Evolutionary conservation across 1,140 invertebrate genomes (phyloP).

Genomic region (Theocolax elegans): DNA sequence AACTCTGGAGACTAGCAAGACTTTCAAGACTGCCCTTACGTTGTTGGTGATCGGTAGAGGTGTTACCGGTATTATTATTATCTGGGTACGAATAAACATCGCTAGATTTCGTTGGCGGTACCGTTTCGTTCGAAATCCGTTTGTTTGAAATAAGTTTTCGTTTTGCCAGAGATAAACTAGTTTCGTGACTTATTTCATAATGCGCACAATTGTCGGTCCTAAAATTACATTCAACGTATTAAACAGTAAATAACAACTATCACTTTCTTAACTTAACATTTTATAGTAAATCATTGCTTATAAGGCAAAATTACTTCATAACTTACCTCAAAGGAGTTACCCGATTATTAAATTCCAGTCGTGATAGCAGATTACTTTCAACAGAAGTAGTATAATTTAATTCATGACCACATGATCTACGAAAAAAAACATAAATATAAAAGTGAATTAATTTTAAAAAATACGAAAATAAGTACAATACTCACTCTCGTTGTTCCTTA

Average conservation of each 20-base stretch:
- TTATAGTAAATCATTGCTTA: too few species aligned
- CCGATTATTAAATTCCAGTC: slow-evolving; percentile 46
- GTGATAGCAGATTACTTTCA: slow-evolving; percentile 42
- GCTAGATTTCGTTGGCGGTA: slow-evolving; percentile 46
- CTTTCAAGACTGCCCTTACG: slow-evolving; percentile 71
- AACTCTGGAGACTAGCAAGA: slow-evolving; percentile 66
- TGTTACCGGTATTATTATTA: slow-evolving; percentile 49
- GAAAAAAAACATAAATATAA: slow-evolving; percentile 32
- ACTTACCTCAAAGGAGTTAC: slow-evolving; percentile 44
- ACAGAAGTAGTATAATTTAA: slow-evolving; percentile 41
- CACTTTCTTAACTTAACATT: too few species aligned
- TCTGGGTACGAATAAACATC: slow-evolving; percentile 57
- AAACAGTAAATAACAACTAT: too few species aligned
- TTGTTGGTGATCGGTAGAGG: slow-evolving; percentile 35
- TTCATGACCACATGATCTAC: slow-evolving; percentile 68
- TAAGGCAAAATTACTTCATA: too few species aligned
- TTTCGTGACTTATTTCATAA: slow-evolving; percentile 65
- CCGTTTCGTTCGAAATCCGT: slow-evolving; percentile 61
- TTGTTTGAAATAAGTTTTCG: slow-evolving; percentile 69
- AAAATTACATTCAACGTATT: too few species aligned
- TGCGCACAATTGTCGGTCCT: slow-evolving; percentile 65
- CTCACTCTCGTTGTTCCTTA: slow-evolving; percentile 69
- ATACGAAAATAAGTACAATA: not conserved
- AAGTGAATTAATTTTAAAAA: slow-evolving; percentile 12
- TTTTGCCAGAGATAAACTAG: slow-evolving; percentile 66